Conservation (phyloP, 2,113 vertebrate genomes). For the Protomyctophum bolini region DNA sequence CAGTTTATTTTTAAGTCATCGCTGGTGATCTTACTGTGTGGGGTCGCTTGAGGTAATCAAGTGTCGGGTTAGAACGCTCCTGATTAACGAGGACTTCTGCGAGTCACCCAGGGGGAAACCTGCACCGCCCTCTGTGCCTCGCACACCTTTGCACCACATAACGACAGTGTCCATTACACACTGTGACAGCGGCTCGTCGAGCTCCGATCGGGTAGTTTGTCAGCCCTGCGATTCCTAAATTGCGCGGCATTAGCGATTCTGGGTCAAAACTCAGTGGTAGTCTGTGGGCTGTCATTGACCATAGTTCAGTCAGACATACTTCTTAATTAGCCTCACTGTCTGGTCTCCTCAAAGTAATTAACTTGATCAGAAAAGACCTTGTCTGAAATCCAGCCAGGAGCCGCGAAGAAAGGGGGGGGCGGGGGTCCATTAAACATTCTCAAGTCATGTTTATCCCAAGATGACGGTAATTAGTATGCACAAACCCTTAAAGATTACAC, state of each 20-base stretch:
- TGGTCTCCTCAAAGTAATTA: conserved; percentile 74
- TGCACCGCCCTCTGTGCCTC: neutral
- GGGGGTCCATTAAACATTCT: conserved; percentile 49
- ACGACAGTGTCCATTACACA: conserved; percentile 27
- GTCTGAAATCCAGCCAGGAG: conserved; percentile 64
- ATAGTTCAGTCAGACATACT: conserved; percentile 67
- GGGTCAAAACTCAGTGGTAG: conserved; percentile 66
- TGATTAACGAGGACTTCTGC: conserved; percentile 59
- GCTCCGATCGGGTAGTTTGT: conserved; percentile 69
- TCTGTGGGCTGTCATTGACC: conserved; percentile 65
- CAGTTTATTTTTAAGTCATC: no score
- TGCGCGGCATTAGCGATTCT: conserved; percentile 65
- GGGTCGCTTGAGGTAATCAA: conserved; percentile 69
- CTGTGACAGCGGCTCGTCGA: conserved; percentile 50
- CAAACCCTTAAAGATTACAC: conserved; percentile 65
- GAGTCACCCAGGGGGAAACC: conserved; percentile 46
- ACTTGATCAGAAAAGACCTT: conserved; percentile 72
- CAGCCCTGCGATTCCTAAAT: conserved; percentile 63
- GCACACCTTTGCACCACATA: no score
- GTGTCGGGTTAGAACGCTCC: conserved; percentile 55
- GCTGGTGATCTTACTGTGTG: no score
- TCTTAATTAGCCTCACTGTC: conserved; percentile 77
- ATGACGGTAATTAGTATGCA: conserved; percentile 69
- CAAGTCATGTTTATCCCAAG: conserved; percentile 68
- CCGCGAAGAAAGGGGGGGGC: conserved; percentile 25